Conservation (phyloP, 2,888 invertebrate genomes). For the Cosmopolites sordidus region DNA sequence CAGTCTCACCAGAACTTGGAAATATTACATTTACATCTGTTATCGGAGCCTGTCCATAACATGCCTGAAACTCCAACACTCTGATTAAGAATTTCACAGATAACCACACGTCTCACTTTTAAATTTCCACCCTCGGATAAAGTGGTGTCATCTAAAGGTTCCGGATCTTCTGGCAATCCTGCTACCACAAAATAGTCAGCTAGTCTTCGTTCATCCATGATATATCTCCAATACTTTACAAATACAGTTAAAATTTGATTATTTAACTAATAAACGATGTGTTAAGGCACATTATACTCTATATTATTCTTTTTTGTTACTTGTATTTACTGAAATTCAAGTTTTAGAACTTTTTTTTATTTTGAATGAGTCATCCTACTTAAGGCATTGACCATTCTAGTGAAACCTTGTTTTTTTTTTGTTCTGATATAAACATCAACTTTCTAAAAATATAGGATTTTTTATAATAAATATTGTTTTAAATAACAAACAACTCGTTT, state of each 20-base stretch:
- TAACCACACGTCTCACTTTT: slow-evolving; percentile 9
- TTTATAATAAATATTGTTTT: not conserved
- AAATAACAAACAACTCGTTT: not conserved
- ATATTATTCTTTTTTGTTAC: not conserved
- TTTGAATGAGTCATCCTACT: slow-evolving; percentile 22
- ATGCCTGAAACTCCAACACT: slow-evolving; percentile 74
- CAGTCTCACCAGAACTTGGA: slow-evolving; percentile 79
- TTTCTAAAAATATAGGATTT: slow-evolving; percentile 13
- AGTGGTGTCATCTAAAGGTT: slow-evolving; percentile 67
- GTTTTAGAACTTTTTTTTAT: slow-evolving; percentile 15
- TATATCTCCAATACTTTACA: not conserved
- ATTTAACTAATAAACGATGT: slow-evolving; percentile 1
- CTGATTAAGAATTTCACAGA: too few species aligned
- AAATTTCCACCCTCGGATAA: slow-evolving; percentile 60
- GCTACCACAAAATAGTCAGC: slow-evolving; percentile 99
- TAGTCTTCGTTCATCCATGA: slow-evolving; percentile 81
- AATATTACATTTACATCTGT: slow-evolving; percentile 93
- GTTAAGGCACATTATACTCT: slow-evolving; percentile 25
- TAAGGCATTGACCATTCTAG: slow-evolving; percentile 18
- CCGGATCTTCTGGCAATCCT: slow-evolving; percentile 80
- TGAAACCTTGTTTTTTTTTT: slow-evolving; percentile 11
- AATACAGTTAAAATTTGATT: not conserved
- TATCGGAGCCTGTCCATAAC: slow-evolving; percentile 84
- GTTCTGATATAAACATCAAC: slow-evolving; percentile 2
- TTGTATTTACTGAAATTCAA: slow-evolving; percentile 7